A percentile compares a stretch with the other conserved stretches of the same genome.
Evolutionary conservation across 1,140 invertebrate species (phyloP).

Genomic region (Portunus trituberculatus): DNA sequence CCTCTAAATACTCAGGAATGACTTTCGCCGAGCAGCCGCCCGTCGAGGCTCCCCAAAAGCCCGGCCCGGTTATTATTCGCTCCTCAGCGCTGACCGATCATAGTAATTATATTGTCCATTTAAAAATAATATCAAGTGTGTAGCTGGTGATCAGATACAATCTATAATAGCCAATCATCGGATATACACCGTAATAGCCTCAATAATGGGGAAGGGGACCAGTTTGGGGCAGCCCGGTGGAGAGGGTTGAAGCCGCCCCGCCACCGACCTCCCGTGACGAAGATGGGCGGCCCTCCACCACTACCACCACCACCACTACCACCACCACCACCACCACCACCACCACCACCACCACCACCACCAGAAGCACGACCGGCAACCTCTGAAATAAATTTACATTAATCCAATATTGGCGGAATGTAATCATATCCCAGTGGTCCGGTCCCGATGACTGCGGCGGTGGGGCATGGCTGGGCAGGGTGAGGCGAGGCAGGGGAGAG

Average conservation of each 20-base stretch:
- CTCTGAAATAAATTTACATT: background rate
- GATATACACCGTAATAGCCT: conserved; percentile 21
- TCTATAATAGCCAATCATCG: conserved; percentile 53
- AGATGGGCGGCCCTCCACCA: too few relatives aligned
- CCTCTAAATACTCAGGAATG: too few relatives aligned
- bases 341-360: too few relatives aligned
- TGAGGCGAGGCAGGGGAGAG: too few relatives aligned
- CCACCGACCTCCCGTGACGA: too few relatives aligned
- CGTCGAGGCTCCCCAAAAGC: background rate
- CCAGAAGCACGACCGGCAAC: too few relatives aligned
- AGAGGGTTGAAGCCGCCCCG: too few relatives aligned
- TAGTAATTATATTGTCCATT: conserved; percentile 57
- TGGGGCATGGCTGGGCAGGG: too few relatives aligned
- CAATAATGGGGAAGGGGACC: conserved; percentile 24
- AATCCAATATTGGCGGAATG: conserved; percentile 30
- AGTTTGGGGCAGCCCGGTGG: background rate
- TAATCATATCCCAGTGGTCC: background rate
- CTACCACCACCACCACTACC: too few relatives aligned
- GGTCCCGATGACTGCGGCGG: too few relatives aligned
- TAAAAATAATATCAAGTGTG: conserved; percentile 55
- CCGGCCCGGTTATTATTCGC: conserved; percentile 12
- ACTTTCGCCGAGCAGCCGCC: too few relatives aligned
- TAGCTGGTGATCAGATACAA: conserved; percentile 41
- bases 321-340: too few relatives aligned
- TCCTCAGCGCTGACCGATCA: conserved; percentile 3